These are phyloP conservation scores for Aphis craccivora DNA, from an alignment of 1,140 invertebrate genomes.

Conservation along the genomic window DNA sequence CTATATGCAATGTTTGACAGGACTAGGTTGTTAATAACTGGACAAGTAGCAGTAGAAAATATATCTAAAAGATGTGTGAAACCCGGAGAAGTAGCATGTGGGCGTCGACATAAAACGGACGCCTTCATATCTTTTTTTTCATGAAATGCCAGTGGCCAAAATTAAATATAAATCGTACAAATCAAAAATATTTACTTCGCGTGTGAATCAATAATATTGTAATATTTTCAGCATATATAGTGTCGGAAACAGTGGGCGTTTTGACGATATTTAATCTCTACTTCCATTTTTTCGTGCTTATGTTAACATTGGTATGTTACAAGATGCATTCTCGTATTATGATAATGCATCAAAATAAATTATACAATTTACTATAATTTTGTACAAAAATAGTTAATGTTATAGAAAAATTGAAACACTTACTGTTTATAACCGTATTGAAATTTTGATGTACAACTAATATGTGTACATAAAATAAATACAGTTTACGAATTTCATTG, in stretches of 20 bases:
- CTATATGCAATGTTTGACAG: conserved; percentile 26
- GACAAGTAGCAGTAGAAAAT: conserved; percentile 35
- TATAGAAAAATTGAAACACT: neutral
- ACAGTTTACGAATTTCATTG: neutral
- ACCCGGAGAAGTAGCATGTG: neutral
- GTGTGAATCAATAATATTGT: conserved; percentile 12
- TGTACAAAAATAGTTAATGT: neutral
- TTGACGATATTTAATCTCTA: neutral
- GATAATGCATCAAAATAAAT: conserved; percentile 23
- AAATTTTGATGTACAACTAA: neutral
- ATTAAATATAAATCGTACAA: conserved; percentile 17
- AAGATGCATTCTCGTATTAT: neutral
- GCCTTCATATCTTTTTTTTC: neutral
- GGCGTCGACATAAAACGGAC: conserved; percentile 32
- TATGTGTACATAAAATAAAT: neutral
- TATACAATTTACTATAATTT: conserved; percentile 18
- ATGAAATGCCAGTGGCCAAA: conserved; percentile 29
- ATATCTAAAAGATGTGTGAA: neutral
- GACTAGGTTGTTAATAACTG: conserved; percentile 40
- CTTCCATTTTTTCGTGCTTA: neutral
- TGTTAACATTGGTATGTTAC: neutral
- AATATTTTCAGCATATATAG: neutral
- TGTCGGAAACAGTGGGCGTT: conserved; percentile 17
- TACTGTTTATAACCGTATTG: neutral
- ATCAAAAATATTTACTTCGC: conserved; percentile 17